Evolutionary conservation across 23 tunicate genomes (phyloP), one percentile per base, ranked within the genome.

Genomic region (Corella eumyota): DNA sequence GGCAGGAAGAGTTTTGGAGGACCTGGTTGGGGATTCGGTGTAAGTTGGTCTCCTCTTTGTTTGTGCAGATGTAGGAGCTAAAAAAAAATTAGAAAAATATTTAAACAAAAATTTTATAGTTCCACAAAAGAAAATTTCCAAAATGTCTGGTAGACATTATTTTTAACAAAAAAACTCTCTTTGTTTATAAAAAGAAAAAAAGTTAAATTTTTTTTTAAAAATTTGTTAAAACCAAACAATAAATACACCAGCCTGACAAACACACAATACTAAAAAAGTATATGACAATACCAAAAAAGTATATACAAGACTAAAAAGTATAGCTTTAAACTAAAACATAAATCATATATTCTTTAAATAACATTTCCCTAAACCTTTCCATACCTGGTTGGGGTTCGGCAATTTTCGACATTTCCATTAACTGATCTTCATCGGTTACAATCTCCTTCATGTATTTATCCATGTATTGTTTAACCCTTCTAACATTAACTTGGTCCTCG

Each of bases 401-500:
- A 26, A 50, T 46, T 57, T 92, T 92, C 28, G 93, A 82, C 72
- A 83, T 67, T 30, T 76, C 85, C 85, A 82, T 83, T 28, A 92
- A 46, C 58, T 76, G 62, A 15, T 91, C 98, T 60, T 91, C 98
- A 44, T 91, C 92, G 2, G 38, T 49, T 20, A 83, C 59, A 60
- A 91, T 76, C 28, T 60, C 58, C 24, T 75, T 47, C 92, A 91
- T 80, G 75, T 71, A 91, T 51, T 91, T 92, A 48, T 76, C 50
- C 93, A 92, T 81, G 76, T 72, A 92, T 50, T 92, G 98, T 44
- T 61, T 62, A 51, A 92, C 98, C 23, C 85, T 58, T 36, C 98
- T 60, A 4, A 69, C 90, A 55, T 83, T 83, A 70, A 83, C 45
- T 57, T 80, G 84, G 30, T 92, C 98, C 34, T 92, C 92, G 66